Conservation (phyloP, 2,113 vertebrate genomes). For the Garra rufa region DNA sequence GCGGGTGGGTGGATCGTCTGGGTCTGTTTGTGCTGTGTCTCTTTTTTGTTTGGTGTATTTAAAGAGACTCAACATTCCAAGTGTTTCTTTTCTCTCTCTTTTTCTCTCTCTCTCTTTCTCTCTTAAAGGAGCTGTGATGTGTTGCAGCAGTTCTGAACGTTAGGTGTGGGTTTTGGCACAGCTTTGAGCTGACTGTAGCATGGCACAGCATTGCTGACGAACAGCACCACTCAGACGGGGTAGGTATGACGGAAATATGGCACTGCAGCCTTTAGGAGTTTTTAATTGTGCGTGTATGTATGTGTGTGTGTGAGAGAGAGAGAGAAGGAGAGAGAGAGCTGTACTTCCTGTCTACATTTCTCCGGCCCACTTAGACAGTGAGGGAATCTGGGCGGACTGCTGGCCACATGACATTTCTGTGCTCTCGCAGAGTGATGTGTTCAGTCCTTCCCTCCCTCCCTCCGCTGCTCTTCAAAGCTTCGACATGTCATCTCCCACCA, state of each 20-base stretch:
- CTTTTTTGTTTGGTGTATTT: constrained; percentile 50
- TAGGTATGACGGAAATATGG: constrained; percentile 53
- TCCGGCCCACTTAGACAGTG: constrained; percentile 79
- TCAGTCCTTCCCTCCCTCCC: constrained; percentile 69
- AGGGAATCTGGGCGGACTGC: constrained; percentile 77
- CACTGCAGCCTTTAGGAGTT: constrained; percentile 9
- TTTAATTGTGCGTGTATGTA: constrained; percentile 4
- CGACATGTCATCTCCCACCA: constrained; percentile 85
- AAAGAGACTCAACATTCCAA: constrained; percentile 51
- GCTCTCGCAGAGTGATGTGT: constrained; percentile 77
- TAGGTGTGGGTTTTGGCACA: constrained; percentile 49
- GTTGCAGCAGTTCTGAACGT: constrained; percentile 27
- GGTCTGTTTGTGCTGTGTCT: constrained; percentile 44
- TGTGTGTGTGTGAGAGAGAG: constrained; percentile 22
- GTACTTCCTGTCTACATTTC: constrained; percentile 80
- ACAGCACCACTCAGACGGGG: not conserved
- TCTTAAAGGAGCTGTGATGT: constrained; percentile 41
- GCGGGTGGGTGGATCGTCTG: constrained; percentile 52
- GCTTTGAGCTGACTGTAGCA: constrained; percentile 50
- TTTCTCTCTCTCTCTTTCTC: not conserved
- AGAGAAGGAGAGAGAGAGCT: constrained; percentile 48
- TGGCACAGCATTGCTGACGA: constrained; percentile 5
- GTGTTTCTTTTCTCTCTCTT: not conserved
- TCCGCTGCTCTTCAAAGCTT: constrained; percentile 83
- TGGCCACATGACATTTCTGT: constrained; percentile 80